Conservation (phyloP, 2,113 vertebrate species). For the Scomber colias region DNA sequence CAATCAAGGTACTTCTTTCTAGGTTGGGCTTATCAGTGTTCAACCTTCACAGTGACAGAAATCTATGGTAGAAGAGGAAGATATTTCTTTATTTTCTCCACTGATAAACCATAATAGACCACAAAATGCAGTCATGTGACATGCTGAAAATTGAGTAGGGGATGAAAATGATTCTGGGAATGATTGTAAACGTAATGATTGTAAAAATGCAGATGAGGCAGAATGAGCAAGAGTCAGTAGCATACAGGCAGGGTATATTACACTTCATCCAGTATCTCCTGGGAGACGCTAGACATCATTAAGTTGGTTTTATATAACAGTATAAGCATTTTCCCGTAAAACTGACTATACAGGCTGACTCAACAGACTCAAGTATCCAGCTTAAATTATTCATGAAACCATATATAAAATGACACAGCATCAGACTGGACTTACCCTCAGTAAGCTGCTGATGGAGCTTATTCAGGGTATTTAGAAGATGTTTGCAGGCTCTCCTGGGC, state of each 20-base stretch:
- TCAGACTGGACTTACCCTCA: constrained; percentile 89
- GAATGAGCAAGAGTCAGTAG: constrained; percentile 3
- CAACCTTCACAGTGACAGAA: background rate
- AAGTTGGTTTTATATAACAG: constrained; percentile 23
- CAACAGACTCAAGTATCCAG: constrained; percentile 36
- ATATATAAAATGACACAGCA: constrained; percentile 51
- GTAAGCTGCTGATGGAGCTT: constrained; percentile 93
- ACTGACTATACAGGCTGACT: constrained; percentile 41
- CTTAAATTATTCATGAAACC: constrained; percentile 66
- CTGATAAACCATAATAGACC: background rate
- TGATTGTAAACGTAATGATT: background rate
- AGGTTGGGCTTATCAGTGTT: constrained; percentile 2
- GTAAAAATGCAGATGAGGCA: background rate
- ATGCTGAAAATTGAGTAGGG: constrained; percentile 7
- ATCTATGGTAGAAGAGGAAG: background rate
- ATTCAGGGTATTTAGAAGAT: constrained; percentile 93
- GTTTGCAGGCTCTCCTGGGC: constrained; percentile 97
- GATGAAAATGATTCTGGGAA: background rate
- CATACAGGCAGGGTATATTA: constrained; percentile 23
- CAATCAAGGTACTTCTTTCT: constrained; percentile 10
- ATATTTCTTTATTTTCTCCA: background rate
- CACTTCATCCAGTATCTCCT: constrained; percentile 15
- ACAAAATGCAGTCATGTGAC: background rate
- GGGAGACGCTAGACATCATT: constrained; percentile 11
- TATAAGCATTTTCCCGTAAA: constrained; percentile 52